Evolutionary conservation across 2,888 invertebrate genomes (phyloP).

Genomic region (Andrena marginata): DNA sequence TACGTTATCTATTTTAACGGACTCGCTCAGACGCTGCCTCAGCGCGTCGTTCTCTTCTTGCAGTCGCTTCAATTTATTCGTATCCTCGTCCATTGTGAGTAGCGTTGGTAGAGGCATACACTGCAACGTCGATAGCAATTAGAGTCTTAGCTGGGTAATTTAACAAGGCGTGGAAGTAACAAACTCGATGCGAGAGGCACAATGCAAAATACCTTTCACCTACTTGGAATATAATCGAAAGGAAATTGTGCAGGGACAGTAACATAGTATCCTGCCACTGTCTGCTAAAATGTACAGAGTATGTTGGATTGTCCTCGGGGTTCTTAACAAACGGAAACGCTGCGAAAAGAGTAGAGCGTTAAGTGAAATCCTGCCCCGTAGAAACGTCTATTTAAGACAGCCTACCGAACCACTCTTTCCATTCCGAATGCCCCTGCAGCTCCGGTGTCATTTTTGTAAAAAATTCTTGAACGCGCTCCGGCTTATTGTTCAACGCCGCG

Average conservation of each 20-base stretch:
- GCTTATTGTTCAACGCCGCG: slow-evolving; percentile 92
- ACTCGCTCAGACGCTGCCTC: slow-evolving; percentile 86
- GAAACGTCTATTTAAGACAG: background rate
- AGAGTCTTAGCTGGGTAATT: slow-evolving; percentile 9
- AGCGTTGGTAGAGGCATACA: slow-evolving; percentile 95
- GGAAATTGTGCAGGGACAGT: slow-evolving; percentile 95
- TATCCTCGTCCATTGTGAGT: slow-evolving; percentile 94
- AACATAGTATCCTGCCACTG: slow-evolving; percentile 98
- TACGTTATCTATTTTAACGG: slow-evolving; percentile 86
- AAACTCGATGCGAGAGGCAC: slow-evolving; percentile 33
- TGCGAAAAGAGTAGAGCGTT: slow-evolving; percentile 81
- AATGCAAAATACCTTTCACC: slow-evolving; percentile 70
- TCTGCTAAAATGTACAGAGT: slow-evolving; percentile 95
- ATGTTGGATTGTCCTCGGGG: slow-evolving; percentile 95
- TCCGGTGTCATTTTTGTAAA: slow-evolving; percentile 94
- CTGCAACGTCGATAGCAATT: slow-evolving; percentile 81
- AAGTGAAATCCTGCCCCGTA: background rate
- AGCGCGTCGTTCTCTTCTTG: slow-evolving; percentile 94
- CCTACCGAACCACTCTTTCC: slow-evolving; percentile 99
- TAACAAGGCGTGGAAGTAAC: background rate
- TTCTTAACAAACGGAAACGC: slow-evolving; percentile 96
- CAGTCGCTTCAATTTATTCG: slow-evolving; percentile 91
- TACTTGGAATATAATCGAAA: slow-evolving; percentile 94
- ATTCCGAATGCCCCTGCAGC: slow-evolving; percentile 95
- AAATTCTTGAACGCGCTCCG: slow-evolving; percentile 95